A percentile compares a stretch with the other conserved stretches of the same genome.
Conservation (phyloP, 37 sponge, comb jelly and placozoan genomes). For the Spongia lamella region DNA sequence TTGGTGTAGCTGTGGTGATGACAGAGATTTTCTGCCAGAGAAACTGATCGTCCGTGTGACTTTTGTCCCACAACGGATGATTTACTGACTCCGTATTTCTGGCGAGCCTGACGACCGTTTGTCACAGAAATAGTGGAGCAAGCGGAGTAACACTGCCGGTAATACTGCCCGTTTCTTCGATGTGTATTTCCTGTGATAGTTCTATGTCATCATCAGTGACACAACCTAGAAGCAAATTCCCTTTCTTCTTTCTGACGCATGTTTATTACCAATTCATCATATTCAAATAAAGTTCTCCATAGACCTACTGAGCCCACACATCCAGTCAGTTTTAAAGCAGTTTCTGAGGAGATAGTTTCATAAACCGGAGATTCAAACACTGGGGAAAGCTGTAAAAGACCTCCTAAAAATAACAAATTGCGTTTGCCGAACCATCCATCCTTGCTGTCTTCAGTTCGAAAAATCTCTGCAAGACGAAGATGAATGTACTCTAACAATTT, state of each 20-base stretch:
- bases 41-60: no score
- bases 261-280: conserved; percentile 68
- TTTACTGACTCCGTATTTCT: conserved; percentile 23
- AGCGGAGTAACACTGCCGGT: not conserved
- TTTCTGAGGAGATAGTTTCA: not conserved
- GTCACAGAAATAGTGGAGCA: conserved; percentile 35
- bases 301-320: conserved; percentile 14
- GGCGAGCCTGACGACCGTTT: conserved; percentile 1
- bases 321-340: not conserved
- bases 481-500: conserved; percentile 40
- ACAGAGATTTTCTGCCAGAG: no score
- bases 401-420: conserved; percentile 46
- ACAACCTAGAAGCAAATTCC: conserved; percentile 9
- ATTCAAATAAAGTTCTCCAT: no score
- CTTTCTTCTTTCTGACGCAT: conserved; percentile 53
- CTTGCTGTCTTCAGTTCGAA: conserved; percentile 1
- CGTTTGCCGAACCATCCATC: conserved; percentile 29
- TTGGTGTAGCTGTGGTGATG: no score
- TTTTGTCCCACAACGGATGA: no score
- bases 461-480: conserved; percentile 45
- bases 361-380: conserved; percentile 20
- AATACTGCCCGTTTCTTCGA: no score
- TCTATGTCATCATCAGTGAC: not conserved
- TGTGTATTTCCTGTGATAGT: not conserved
- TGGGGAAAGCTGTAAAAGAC: conserved; percentile 51